Base-by-base conservation (phyloP, 1,140 invertebrate species). In the Dendroctonus valens region DNA sequence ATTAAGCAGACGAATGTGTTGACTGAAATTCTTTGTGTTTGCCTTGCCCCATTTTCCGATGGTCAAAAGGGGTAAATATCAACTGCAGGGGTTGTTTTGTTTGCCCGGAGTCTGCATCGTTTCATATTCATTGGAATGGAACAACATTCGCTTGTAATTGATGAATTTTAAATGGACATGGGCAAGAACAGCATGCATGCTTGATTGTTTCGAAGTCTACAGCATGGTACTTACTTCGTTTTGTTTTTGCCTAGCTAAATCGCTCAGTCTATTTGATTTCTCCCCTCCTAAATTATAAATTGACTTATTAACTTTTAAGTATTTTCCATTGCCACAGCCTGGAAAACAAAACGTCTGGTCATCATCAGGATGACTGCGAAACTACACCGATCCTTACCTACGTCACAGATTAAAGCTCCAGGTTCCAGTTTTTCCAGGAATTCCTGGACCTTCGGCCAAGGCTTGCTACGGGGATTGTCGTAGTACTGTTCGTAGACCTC, bases 301-400 rank as follows among this genome's bases (percentile, higher is more conserved):
- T 60, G 86, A 87, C 48, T 89, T 89, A 79, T 96, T 96, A 72
- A 95, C 85, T 75, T 87, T 89, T 69, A 97, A 81, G 80, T 97
- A 96, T 76, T 96, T 94, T 26, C 94, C 95, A 80, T 92, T 95
- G 67, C 94, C 94, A 81, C 94, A 97, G 65, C 93, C 92, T 94
- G 78, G 37, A 79, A 67, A 50, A 46, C 48, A 44, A 37, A 53
- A 59, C 46, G 5, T 0, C 46, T 48, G 46, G 14, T 11, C 46
- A 48, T 48, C 5, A n/a, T 59, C 46, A 14, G 7, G 11, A 7
- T 48, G 7, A 6, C 37, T 2, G 0, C 9, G 26, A 39, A 50
- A 38, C 48, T 38, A 40, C 37, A 26, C 26, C 26, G 26, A 26
- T 26, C 49, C 74, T 86, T 77, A 94, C 94, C 95, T 68, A 96